Evolutionary conservation across 2,888 invertebrate genomes (phyloP).

Genomic region (Xestia ashworthii): DNA sequence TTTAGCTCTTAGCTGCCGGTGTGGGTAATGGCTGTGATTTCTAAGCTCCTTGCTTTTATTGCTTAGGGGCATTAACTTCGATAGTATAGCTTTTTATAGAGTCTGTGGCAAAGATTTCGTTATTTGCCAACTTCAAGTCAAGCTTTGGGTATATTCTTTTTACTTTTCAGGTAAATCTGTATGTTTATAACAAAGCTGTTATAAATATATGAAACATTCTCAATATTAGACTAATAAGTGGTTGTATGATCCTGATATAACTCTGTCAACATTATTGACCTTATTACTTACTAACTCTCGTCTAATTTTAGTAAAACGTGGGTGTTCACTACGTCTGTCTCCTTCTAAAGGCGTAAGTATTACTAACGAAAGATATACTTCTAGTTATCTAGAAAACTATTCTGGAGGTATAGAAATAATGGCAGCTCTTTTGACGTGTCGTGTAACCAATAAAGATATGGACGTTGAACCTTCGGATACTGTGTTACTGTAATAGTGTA

Average conservation of each 20-base stretch:
- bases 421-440: constrained; percentile 22
- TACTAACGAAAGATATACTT: neutral
- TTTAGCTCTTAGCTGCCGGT: constrained; percentile 24
- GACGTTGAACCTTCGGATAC: constrained; percentile 31
- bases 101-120: constrained; percentile 13
- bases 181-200: neutral
- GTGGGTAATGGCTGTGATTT: constrained; percentile 39
- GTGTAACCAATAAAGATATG: constrained; percentile 42
- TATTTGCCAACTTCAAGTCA: constrained; percentile 1
- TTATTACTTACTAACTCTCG: neutral
- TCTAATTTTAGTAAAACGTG: neutral
- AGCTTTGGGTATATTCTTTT: neutral
- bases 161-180: constrained; percentile 6
- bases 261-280: neutral
- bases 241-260: neutral
- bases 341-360: neutral
- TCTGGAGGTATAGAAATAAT: constrained; percentile 16
- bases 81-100: constrained; percentile 11
- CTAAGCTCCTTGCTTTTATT: constrained; percentile 38
- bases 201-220: neutral
- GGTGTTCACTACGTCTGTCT: neutral
- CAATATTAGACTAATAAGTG: neutral
- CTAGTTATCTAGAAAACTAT: neutral
- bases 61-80: constrained; percentile 24
- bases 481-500: constrained; percentile 46